Conservation (phyloP, 2,797 vertebrate genomes). For the Rhinella marina region DNA sequence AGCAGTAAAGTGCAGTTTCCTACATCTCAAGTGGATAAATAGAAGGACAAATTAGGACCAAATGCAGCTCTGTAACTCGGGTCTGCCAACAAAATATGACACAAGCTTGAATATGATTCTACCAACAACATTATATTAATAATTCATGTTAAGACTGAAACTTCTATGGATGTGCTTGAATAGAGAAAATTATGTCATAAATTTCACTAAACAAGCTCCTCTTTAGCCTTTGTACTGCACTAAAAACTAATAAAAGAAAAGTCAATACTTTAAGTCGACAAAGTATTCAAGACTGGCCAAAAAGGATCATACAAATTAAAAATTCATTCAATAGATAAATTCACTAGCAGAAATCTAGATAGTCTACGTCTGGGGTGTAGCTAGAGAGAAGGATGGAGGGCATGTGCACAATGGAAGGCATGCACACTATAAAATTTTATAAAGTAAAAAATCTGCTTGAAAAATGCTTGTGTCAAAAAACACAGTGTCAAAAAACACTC, state of each 20-base stretch:
- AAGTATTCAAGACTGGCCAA: not conserved
- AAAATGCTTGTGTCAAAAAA: no score
- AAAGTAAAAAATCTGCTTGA: no score
- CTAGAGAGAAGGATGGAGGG: no score
- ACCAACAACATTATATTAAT: constrained; percentile 7
- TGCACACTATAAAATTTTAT: no score
- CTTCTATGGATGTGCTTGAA: not conserved
- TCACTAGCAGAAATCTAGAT: no score
- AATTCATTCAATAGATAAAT: no score
- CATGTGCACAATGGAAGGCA: no score
- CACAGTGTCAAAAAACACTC: no score
- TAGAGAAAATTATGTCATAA: not conserved
- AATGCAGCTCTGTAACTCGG: not conserved
- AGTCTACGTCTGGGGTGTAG: no score
- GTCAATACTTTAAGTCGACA: not conserved
- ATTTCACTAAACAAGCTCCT: not conserved
- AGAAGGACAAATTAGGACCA: constrained; percentile 11
- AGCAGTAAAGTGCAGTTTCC: not conserved
- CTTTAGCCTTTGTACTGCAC: not conserved
- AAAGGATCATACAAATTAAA: not conserved
- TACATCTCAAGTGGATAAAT: not conserved
- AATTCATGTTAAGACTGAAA: not conserved
- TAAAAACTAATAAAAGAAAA: not conserved
- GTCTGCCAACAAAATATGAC: constrained; percentile 3
- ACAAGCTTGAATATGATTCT: not conserved